Percentiles rank a stretch among this genome's conserved stretches.
These are phyloP conservation scores for Gisinianus flammeolus DNA, from an alignment of 2,888 invertebrate species.

Conservation along the genomic window DNA sequence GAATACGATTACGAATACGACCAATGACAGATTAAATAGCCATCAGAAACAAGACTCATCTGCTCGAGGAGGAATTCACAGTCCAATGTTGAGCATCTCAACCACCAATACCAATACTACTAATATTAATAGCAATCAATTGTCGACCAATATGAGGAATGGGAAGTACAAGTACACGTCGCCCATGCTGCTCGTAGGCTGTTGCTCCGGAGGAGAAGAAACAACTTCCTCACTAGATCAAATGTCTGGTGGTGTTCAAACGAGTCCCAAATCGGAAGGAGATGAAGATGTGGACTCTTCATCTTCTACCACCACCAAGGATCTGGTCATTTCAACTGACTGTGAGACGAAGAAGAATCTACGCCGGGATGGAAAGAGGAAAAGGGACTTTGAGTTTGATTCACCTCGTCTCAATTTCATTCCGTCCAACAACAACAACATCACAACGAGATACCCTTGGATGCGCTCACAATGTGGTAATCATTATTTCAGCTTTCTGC, in stretches of 20 bases:
- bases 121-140: background rate
- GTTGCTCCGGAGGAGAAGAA: background rate
- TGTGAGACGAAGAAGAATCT: background rate
- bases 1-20: too few species aligned
- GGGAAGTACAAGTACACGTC: background rate
- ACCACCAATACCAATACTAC: background rate
- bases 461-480: conserved; percentile 32
- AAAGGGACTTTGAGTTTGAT: conserved; percentile 15
- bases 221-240: background rate
- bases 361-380: background rate
- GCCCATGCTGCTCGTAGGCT: background rate
- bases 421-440: background rate
- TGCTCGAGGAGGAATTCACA: background rate
- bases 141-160: too few species aligned
- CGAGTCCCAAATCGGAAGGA: background rate
- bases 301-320: background rate
- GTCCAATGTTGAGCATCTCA: too few species aligned
- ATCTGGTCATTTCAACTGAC: background rate
- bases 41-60: conserved; percentile 27
- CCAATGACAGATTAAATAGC: conserved; percentile 26
- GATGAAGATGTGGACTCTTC: background rate
- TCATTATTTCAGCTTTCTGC: background rate
- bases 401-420: conserved; percentile 18
- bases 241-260: background rate
- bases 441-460: conserved; percentile 25